Evolutionary conservation across 2,888 invertebrate genomes (phyloP).

Genomic region (Agriopis aurantiaria): DNA sequence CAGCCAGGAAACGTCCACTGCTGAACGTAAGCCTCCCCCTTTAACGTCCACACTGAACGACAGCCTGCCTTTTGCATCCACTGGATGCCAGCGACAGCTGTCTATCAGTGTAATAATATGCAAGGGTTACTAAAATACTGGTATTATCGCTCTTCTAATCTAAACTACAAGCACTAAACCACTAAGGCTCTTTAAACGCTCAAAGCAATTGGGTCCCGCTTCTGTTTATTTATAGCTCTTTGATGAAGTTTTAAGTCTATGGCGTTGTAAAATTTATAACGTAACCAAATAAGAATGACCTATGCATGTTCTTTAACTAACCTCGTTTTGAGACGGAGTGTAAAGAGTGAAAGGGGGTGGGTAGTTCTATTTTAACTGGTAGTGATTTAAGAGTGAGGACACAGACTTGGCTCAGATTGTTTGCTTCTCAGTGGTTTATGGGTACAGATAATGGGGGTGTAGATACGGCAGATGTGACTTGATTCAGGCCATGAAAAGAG

Average conservation of each 20-base stretch:
- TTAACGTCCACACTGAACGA: too few relatives aligned
- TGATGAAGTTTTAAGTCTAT: conserved; percentile 75
- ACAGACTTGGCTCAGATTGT: conserved; percentile 71
- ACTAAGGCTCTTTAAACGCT: conserved; percentile 48
- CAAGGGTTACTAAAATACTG: conserved; percentile 4
- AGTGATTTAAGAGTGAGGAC: conserved; percentile 67
- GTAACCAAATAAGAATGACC: conserved; percentile 55
- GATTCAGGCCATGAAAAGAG: conserved; percentile 55
- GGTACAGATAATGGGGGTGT: conserved; percentile 74
- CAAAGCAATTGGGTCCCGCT: conserved; percentile 45
- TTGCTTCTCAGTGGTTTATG: conserved; percentile 77
- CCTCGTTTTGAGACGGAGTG: conserved; percentile 20
- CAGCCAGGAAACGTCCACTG: too few relatives aligned
- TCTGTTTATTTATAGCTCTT: conserved; percentile 72
- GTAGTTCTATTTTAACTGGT: conserved; percentile 57
- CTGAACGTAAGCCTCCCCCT: too few relatives aligned
- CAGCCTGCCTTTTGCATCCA: too few relatives aligned
- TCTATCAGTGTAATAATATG: background rate
- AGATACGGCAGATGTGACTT: conserved; percentile 75
- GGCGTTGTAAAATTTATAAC: conserved; percentile 66
- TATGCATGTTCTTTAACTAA: conserved; percentile 29
- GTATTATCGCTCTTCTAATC: conserved; percentile 35
- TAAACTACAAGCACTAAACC: conserved; percentile 46
- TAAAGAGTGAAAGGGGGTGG: conserved; percentile 38
- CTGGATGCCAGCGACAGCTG: too few relatives aligned